Conservation (phyloP, 1,140 invertebrate species). For the Neocloeon triangulifer region DNA sequence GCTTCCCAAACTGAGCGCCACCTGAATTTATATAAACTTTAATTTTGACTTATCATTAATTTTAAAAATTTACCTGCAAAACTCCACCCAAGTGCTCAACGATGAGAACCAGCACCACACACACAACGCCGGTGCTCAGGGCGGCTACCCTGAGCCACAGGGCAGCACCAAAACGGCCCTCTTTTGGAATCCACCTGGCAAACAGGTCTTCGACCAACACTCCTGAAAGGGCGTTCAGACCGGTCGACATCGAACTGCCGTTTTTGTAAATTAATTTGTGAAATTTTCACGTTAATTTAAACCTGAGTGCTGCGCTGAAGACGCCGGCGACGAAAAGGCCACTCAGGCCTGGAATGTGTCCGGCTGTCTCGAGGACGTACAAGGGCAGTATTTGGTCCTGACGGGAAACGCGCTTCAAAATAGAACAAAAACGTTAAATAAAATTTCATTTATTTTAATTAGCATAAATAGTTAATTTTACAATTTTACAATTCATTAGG, state of each 20-base stretch:
- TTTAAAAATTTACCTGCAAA: slow-evolving; percentile 9
- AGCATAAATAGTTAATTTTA: too few species aligned
- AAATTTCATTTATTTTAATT: too few species aligned
- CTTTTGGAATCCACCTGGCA: not conserved
- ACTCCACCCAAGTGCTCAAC: not conserved
- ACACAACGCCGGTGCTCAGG: slow-evolving; percentile 32
- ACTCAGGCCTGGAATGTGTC: slow-evolving; percentile 37
- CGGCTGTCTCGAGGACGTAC: slow-evolving; percentile 40
- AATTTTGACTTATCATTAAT: slow-evolving; percentile 34
- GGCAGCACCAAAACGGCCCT: not conserved
- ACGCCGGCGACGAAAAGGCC: slow-evolving; percentile 59
- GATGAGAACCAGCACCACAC: slow-evolving; percentile 25
- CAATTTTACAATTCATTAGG: not conserved
- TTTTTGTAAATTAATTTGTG: too few species aligned
- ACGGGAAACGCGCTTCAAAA: too few species aligned
- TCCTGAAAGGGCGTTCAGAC: slow-evolving; percentile 56
- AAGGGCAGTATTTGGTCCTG: slow-evolving; percentile 42
- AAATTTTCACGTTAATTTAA: too few species aligned
- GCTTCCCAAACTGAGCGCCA: slow-evolving; percentile 54
- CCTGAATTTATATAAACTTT: slow-evolving; percentile 28
- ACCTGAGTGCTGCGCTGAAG: slow-evolving; percentile 47
- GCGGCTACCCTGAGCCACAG: slow-evolving; percentile 20
- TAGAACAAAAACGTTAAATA: too few species aligned
- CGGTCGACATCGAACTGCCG: slow-evolving; percentile 55
- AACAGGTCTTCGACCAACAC: slow-evolving; percentile 62